A percentile compares a stretch with the other conserved stretches of the same genome.
Conservation (phyloP, 2,888 invertebrate species). For the Exephanes ischioxanthus region DNA sequence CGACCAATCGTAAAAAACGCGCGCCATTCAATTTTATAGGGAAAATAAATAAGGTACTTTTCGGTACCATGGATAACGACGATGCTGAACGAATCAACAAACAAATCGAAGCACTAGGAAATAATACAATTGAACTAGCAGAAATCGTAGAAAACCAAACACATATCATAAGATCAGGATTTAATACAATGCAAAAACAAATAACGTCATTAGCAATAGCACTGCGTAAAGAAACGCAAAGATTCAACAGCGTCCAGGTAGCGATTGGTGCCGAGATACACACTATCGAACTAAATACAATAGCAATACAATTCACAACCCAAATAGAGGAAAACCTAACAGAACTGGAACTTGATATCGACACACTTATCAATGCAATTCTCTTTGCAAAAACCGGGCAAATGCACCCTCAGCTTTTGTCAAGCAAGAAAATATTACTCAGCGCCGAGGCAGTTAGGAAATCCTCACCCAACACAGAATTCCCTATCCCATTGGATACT, state of each 20-base stretch:
- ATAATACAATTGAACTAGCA: slow-evolving; percentile 25
- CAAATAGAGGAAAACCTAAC: neutral
- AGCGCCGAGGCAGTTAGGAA: slow-evolving; percentile 28
- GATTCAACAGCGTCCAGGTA: neutral
- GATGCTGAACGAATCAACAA: slow-evolving; percentile 28
- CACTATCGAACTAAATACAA: neutral
- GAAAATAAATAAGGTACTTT: slow-evolving; percentile 32
- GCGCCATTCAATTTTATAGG: slow-evolving; percentile 10
- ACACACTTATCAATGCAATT: neutral
- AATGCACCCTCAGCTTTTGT: slow-evolving; percentile 20
- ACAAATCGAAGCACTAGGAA: slow-evolving; percentile 43
- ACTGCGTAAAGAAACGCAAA: neutral
- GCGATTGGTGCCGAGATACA: neutral
- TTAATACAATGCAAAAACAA: slow-evolving; percentile 31
- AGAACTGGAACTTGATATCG: slow-evolving; percentile 16
- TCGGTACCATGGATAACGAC: slow-evolving; percentile 30
- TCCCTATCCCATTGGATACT: slow-evolving; percentile 9
- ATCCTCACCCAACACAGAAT: slow-evolving; percentile 29
- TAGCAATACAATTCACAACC: slow-evolving; percentile 8
- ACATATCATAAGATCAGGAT: slow-evolving; percentile 51
- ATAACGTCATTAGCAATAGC: slow-evolving; percentile 13
- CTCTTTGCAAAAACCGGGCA: slow-evolving; percentile 22
- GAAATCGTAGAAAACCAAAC: slow-evolving; percentile 48
- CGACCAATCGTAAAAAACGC: slow-evolving; percentile 1
- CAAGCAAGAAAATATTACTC: slow-evolving; percentile 19